These are phyloP conservation scores for Sarcophilus harrisii DNA, from an alignment of 2,797 vertebrate species.

Conservation along the genomic window DNA sequence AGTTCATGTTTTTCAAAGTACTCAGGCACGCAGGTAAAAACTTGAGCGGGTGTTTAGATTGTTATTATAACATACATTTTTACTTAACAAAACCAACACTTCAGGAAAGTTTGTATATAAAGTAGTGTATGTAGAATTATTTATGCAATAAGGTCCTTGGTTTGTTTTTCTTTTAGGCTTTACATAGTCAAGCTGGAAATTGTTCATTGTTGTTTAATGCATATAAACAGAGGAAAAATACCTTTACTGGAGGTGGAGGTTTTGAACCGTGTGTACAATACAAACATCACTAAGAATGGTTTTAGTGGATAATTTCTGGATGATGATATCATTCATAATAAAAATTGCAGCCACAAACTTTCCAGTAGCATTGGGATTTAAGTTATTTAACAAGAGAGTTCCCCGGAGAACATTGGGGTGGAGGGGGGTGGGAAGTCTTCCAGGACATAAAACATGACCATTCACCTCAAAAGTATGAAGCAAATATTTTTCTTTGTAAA, in stretches of 20 bases:
- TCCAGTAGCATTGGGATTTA: constrained; percentile 49
- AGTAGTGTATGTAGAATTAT: constrained; percentile 31
- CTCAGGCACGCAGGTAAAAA: constrained; percentile 57
- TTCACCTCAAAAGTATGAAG: constrained; percentile 55
- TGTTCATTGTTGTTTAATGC: constrained; percentile 53
- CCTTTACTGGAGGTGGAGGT: constrained; percentile 1
- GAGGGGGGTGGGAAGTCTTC: constrained; percentile 25
- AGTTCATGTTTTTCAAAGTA: constrained; percentile 37
- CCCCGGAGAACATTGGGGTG: constrained; percentile 32
- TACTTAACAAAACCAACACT: not conserved
- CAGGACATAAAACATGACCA: constrained; percentile 35
- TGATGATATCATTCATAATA: constrained; percentile 71
- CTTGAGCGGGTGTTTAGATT: constrained; percentile 31
- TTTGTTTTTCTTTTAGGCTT: constrained; percentile 59
- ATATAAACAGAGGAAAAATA: not conserved
- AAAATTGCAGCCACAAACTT: constrained; percentile 64
- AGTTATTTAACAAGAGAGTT: constrained; percentile 70
- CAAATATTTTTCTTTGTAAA: constrained; percentile 41
- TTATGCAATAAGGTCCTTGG: constrained; percentile 55
- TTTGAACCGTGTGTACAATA: not conserved
- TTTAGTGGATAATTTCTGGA: constrained; percentile 68
- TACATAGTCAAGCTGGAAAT: constrained; percentile 65
- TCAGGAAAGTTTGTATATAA: not conserved
- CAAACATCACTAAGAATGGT: constrained; percentile 31
- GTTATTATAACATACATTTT: not conserved